These are phyloP conservation scores for Aleiodes sp. DNA, from an alignment of 1,140 invertebrate genomes.

Conservation along the genomic window DNA sequence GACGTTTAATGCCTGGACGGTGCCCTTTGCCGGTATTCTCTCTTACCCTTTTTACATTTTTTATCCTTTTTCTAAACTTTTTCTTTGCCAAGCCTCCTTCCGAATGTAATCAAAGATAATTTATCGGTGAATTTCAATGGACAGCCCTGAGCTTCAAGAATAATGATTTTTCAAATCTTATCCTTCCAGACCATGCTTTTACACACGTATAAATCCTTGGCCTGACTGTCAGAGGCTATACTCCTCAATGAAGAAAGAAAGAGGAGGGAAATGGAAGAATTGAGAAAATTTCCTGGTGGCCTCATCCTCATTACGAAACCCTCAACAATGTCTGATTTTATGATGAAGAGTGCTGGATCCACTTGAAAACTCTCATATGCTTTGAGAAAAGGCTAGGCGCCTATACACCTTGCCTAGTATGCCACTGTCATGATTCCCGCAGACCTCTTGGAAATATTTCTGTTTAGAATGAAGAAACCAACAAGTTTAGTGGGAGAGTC, in stretches of 20 bases:
- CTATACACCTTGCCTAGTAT: background rate
- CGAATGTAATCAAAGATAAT: slow-evolving; percentile 24
- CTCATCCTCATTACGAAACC: background rate
- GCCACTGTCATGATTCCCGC: background rate
- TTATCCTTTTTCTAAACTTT: background rate
- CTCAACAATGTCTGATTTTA: slow-evolving; percentile 7
- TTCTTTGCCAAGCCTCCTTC: background rate
- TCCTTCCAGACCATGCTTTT: background rate
- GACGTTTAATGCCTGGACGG: slow-evolving; percentile 31
- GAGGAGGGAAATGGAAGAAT: background rate
- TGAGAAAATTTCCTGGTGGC: too few relatives aligned
- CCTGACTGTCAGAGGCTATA: background rate
- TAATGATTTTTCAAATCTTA: background rate
- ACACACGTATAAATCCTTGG: background rate
- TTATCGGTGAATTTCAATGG: slow-evolving; percentile 12
- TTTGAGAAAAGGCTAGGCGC: background rate
- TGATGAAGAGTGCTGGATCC: background rate
- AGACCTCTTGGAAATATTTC: background rate
- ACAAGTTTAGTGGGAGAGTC: background rate
- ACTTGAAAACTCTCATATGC: background rate
- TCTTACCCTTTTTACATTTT: background rate
- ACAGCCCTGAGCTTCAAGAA: background rate
- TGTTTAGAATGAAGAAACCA: background rate
- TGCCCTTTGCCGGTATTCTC: slow-evolving; percentile 23
- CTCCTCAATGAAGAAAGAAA: background rate